These are phyloP conservation scores for Formica exsecta DNA, from an alignment of 1,140 invertebrate species.

Conservation along the genomic window DNA sequence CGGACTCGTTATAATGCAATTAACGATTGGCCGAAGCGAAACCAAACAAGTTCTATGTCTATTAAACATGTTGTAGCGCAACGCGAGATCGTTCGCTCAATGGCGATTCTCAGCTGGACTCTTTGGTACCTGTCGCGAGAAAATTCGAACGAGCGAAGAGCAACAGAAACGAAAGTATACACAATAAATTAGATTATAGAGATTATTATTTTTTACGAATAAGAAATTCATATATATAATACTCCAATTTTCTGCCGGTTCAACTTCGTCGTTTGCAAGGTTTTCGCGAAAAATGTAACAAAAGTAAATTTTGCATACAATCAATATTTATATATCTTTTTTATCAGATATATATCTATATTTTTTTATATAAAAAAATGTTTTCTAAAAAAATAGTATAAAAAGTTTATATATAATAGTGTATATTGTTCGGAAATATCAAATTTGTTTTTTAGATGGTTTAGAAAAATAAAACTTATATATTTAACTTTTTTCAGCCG, in stretches of 20 bases:
- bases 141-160: constrained; percentile 23
- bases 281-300: background rate
- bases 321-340: too few species aligned
- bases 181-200: constrained; percentile 18
- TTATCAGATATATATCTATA: too few species aligned
- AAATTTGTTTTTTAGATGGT: too few species aligned
- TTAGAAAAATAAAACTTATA: too few species aligned
- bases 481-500: too few species aligned
- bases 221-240: background rate
- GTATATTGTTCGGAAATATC: too few species aligned
- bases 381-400: too few species aligned
- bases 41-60: constrained; percentile 45
- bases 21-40: constrained; percentile 42
- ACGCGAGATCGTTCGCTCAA: background rate
- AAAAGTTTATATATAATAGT: too few species aligned
- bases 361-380: too few species aligned
- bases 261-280: background rate
- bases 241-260: too few species aligned
- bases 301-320: background rate
- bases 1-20: constrained; percentile 49
- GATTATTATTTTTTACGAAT: background rate
- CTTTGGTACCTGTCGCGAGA: background rate
- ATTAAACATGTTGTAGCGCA: constrained; percentile 13
- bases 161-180: background rate
- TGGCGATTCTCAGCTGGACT: background rate